Evolutionary conservation across 2,797 vertebrate species (phyloP).

Genomic region (Fringilla coelebs): DNA sequence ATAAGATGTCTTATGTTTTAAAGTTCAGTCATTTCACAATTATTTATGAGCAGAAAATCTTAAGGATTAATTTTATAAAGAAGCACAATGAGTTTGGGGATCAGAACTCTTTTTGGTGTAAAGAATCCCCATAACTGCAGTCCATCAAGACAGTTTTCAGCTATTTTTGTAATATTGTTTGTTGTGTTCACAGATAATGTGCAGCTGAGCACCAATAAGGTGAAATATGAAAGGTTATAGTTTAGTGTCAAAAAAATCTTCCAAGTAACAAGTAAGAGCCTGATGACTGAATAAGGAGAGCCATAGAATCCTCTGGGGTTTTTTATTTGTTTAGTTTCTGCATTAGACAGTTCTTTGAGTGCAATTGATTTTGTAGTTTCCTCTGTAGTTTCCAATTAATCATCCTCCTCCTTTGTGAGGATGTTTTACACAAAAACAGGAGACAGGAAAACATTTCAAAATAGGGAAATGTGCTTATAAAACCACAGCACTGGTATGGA

Average conservation of each 20-base stretch:
- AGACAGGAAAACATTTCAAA: conserved; percentile 48
- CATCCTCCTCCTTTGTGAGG: neutral
- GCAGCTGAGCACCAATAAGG: neutral
- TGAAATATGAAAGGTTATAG: neutral
- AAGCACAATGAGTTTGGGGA: neutral
- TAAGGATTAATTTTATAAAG: conserved; percentile 23
- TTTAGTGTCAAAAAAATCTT: neutral
- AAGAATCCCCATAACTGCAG: neutral
- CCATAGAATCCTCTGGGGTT: neutral
- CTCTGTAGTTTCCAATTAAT: conserved; percentile 56
- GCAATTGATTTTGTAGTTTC: conserved; percentile 65
- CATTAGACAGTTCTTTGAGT: conserved; percentile 45
- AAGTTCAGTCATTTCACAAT: conserved; percentile 52
- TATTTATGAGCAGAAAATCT: conserved; percentile 49
- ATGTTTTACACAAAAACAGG: conserved; percentile 54
- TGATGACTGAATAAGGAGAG: neutral
- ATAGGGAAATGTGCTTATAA: conserved; percentile 31
- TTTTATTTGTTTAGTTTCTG: conserved; percentile 23
- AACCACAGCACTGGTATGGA: conserved; percentile 15
- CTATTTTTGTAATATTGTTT: neutral
- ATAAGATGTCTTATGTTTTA: conserved; percentile 29
- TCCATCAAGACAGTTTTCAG: neutral
- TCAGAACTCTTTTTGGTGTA: neutral
- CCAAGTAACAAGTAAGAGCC: neutral
- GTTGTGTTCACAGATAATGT: neutral